phyloP scores from a whole-genome alignment of 2,113 vertebrate genomes.

The Cynocephalus volans region DNA sequence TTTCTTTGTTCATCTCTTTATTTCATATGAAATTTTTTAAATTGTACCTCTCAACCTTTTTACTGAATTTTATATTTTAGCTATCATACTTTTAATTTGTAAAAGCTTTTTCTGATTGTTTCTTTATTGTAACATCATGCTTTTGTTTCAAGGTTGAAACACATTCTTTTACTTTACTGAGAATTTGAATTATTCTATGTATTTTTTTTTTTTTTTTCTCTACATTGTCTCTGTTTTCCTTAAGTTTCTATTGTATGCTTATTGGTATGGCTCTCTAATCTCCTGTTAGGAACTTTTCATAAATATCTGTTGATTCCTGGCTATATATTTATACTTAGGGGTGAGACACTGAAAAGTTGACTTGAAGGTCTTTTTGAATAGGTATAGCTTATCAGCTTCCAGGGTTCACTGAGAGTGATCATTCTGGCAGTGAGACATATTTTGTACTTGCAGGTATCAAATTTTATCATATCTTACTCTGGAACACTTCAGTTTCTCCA shows the following conservation, averaged over 20 bases:
- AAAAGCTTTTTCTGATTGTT: not conserved
- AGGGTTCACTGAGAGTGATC: not conserved
- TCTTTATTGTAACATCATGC: not conserved
- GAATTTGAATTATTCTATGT: not conserved
- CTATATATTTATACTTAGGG: not conserved
- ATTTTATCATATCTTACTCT: not conserved
- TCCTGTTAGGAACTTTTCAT: not conserved
- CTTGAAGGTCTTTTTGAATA: not conserved
- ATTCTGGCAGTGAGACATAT: not conserved
- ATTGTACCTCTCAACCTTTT: not conserved
- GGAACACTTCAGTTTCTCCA: not conserved
- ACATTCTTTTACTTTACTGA: not conserved
- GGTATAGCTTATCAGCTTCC: not conserved
- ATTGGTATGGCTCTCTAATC: not conserved
- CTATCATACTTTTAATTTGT: not conserved
- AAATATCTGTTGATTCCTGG: not conserved
- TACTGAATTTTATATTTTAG: not conserved
- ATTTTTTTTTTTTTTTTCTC: not conserved
- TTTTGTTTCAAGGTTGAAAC: conserved; percentile 36
- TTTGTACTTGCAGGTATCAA: not conserved
- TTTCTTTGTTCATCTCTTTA: not conserved
- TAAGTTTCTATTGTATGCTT: not conserved
- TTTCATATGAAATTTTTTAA: not conserved
- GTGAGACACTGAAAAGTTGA: not conserved
- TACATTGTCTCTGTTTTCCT: not conserved